Evolutionary conservation across 2,113 vertebrate species (phyloP).

Genomic region (Gallinago media): DNA sequence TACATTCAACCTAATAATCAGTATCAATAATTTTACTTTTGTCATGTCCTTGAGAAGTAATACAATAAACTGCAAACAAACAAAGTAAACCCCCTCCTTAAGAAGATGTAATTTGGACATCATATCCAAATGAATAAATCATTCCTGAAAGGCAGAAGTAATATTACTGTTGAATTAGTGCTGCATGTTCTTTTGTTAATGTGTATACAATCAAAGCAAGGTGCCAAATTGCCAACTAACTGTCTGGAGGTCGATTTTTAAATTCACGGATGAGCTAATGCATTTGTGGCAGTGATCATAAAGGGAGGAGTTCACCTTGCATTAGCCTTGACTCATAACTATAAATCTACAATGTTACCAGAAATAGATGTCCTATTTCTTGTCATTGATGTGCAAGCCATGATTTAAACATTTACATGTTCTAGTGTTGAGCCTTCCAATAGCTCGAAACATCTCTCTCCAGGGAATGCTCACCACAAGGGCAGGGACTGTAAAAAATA

Average conservation of each 20-base stretch:
- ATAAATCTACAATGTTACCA: constrained; percentile 75
- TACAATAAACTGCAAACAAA: constrained; percentile 21
- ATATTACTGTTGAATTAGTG: constrained; percentile 33
- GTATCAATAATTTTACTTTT: neutral
- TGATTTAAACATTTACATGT: constrained; percentile 75
- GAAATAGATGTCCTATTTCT: constrained; percentile 80
- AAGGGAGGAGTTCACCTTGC: constrained; percentile 74
- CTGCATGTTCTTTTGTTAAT: constrained; percentile 53
- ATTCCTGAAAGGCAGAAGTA: constrained; percentile 61
- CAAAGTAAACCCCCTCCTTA: constrained; percentile 15
- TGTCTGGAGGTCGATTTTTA: constrained; percentile 67
- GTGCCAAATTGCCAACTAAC: constrained; percentile 65
- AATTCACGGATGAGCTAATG: constrained; percentile 71
- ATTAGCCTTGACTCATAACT: constrained; percentile 73
- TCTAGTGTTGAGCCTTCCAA: constrained; percentile 38
- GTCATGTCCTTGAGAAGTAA: constrained; percentile 38
- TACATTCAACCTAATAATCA: neutral
- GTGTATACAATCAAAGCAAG: constrained; percentile 56
- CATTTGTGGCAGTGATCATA: constrained; percentile 49
- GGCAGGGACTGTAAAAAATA: constrained; percentile 6
- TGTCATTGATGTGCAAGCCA: constrained; percentile 73
- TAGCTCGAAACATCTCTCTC: constrained; percentile 37
- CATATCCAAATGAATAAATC: constrained; percentile 43
- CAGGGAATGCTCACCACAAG: constrained; percentile 2
- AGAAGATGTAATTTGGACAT: constrained; percentile 31